Evolutionary conservation across 2,113 vertebrate species (phyloP).

Genomic region (Gadus macrocephalus): DNA sequence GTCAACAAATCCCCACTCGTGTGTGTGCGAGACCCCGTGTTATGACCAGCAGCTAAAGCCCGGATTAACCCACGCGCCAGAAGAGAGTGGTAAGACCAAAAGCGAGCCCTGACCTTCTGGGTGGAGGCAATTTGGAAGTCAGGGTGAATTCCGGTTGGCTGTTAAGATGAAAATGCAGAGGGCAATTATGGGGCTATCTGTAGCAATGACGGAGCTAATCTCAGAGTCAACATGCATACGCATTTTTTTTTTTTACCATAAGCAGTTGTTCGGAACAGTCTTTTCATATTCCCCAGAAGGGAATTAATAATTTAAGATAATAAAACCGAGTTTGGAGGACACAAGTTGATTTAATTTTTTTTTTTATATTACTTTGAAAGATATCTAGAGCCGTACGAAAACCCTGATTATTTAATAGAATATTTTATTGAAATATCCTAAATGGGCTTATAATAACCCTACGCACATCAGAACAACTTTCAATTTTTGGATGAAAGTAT

Average conservation of each 20-base stretch:
- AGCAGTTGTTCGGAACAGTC: neutral
- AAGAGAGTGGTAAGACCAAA: conserved; percentile 24
- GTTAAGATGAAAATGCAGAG: conserved; percentile 14
- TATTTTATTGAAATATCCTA: no score
- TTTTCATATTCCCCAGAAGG: neutral
- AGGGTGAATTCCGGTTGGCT: conserved; percentile 23
- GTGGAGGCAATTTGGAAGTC: conserved; percentile 30
- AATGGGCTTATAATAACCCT: no score
- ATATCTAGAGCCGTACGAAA: no score
- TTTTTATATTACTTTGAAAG: no score
- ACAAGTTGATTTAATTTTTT: no score
- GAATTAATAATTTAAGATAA: neutral
- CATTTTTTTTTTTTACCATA: neutral
- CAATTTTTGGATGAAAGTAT: no score
- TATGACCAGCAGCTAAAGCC: conserved; percentile 60
- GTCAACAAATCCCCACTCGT: conserved; percentile 65
- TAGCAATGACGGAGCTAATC: conserved; percentile 6
- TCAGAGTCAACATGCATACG: neutral
- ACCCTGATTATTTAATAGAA: no score
- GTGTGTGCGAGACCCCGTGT: conserved; percentile 38
- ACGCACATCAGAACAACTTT: no score
- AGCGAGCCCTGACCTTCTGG: conserved; percentile 46
- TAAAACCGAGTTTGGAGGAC: no score
- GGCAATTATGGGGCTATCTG: conserved; percentile 16
- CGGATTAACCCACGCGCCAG: conserved; percentile 51